Percentiles rank a stretch among this genome's conserved stretches.
Evolutionary conservation across 2,113 vertebrate species (phyloP).

Genomic region (Xenopus borealis): DNA sequence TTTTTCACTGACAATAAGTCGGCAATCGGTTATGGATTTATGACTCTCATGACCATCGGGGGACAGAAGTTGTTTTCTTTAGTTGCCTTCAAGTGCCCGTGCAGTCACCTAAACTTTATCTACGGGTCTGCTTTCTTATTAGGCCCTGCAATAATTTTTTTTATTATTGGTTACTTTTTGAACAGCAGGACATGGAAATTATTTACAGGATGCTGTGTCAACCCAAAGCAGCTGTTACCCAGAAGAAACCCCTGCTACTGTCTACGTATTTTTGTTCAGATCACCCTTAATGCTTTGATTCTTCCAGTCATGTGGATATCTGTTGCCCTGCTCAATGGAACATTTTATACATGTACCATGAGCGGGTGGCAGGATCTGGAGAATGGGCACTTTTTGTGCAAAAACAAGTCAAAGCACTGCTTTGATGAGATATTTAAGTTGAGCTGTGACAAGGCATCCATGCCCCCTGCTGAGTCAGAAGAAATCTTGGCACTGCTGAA

Average conservation of each 20-base stretch:
- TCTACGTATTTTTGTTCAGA: constrained; percentile 58
- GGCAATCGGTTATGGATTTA: constrained; percentile 85
- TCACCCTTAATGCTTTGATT: constrained; percentile 71
- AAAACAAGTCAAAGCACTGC: constrained; percentile 71
- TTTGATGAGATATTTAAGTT: constrained; percentile 71
- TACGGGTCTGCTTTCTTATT: constrained; percentile 85
- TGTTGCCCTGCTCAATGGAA: constrained; percentile 87
- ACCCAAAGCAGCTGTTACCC: constrained; percentile 66
- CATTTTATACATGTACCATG: constrained; percentile 89
- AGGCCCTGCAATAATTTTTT: constrained; percentile 78
- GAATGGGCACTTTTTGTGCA: constrained; percentile 71
- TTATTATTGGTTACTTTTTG: constrained; percentile 78
- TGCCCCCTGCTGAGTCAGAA: constrained; percentile 62
- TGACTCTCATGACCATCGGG: constrained; percentile 85
- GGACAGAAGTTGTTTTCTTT: constrained; percentile 83
- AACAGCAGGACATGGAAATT: constrained; percentile 79
- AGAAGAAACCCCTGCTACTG: constrained; percentile 53
- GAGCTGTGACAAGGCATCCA: constrained; percentile 71
- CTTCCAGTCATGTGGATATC: constrained; percentile 89
- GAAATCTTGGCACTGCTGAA: constrained; percentile 79
- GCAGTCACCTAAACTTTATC: constrained; percentile 76
- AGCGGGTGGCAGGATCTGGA: constrained; percentile 72
- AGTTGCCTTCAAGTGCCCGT: constrained; percentile 90
- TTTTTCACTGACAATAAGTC: constrained; percentile 80
- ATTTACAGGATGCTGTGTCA: constrained; percentile 85